Percentiles rank a stretch among this genome's conserved stretches.
Conservation (phyloP, 2,113 vertebrate species). For the Epinephelus fuscoguttatus region DNA sequence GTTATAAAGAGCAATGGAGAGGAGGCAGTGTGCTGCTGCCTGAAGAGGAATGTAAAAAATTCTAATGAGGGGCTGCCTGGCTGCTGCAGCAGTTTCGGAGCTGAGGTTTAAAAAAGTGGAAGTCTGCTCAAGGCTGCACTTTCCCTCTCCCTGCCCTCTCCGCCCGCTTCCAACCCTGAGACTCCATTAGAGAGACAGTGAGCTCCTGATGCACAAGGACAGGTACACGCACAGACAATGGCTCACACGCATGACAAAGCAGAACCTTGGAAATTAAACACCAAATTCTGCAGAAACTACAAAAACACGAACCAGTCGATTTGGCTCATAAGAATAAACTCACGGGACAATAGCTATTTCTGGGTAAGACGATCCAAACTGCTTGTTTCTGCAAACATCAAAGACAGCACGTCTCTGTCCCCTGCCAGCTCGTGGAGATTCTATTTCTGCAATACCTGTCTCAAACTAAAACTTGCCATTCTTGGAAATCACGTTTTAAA, state of each 20-base stretch:
- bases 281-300: not conserved
- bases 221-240: slow-evolving; percentile 52
- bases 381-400: slow-evolving; percentile 37
- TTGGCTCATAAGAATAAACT: slow-evolving; percentile 25
- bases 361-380: slow-evolving; percentile 16
- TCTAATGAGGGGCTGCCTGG: slow-evolving; percentile 72
- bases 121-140: slow-evolving; percentile 77
- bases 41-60: slow-evolving; percentile 79
- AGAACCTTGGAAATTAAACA: slow-evolving; percentile 14
- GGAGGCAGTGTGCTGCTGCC: slow-evolving; percentile 60
- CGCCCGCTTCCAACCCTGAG: slow-evolving; percentile 28
- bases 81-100: slow-evolving; percentile 57
- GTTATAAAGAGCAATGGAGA: slow-evolving; percentile 43
- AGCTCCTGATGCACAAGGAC: slow-evolving; percentile 48
- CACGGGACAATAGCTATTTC: slow-evolving; percentile 21
- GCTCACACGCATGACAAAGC: not conserved
- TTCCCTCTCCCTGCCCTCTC: slow-evolving; percentile 58
- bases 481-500: slow-evolving; percentile 28
- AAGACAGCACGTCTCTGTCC: slow-evolving; percentile 11
- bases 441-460: slow-evolving; percentile 30
- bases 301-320: slow-evolving; percentile 7
- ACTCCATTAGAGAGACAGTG: slow-evolving; percentile 67
- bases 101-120: slow-evolving; percentile 66
- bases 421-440: not conserved
- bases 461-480: slow-evolving; percentile 22